Evolutionary conservation across 2,113 vertebrate species (phyloP).

Genomic region (Centropus bengalensis): DNA sequence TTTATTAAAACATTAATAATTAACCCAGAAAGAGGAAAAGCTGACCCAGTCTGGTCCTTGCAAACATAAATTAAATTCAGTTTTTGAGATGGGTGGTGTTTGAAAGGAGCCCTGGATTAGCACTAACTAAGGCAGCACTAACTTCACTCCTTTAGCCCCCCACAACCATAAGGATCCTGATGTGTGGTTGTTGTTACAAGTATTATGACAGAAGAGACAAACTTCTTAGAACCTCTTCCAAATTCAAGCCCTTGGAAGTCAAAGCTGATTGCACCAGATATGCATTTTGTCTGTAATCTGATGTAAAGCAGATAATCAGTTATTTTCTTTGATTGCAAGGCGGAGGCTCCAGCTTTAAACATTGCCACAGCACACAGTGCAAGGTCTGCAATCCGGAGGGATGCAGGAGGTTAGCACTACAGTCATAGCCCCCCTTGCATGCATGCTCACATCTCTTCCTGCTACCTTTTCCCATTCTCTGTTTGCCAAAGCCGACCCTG

Average conservation of each 20-base stretch:
- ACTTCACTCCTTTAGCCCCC: background rate
- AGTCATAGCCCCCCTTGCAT: background rate
- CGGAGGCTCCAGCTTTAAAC: background rate
- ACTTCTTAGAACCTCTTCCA: background rate
- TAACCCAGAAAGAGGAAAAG: background rate
- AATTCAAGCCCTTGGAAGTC: background rate
- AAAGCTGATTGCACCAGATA: background rate
- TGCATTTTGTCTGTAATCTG: background rate
- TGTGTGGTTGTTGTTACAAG: background rate
- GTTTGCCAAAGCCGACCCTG: background rate
- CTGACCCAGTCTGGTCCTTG: background rate
- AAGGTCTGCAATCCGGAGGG: background rate
- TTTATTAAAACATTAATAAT: background rate
- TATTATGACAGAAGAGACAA: background rate
- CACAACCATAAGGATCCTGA: background rate
- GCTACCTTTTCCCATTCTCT: background rate
- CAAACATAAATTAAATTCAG: background rate
- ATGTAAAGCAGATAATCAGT: background rate
- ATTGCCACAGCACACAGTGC: background rate
- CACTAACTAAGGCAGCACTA: background rate
- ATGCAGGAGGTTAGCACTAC: background rate
- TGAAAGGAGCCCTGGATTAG: background rate
- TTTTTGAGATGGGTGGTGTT: background rate
- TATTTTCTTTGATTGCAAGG: background rate
- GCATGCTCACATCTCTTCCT: background rate